A percentile compares a stretch with the other conserved stretches of the same genome.
Evolutionary conservation across 2,888 invertebrate genomes (phyloP).

Genomic region (Julus scandinavius): DNA sequence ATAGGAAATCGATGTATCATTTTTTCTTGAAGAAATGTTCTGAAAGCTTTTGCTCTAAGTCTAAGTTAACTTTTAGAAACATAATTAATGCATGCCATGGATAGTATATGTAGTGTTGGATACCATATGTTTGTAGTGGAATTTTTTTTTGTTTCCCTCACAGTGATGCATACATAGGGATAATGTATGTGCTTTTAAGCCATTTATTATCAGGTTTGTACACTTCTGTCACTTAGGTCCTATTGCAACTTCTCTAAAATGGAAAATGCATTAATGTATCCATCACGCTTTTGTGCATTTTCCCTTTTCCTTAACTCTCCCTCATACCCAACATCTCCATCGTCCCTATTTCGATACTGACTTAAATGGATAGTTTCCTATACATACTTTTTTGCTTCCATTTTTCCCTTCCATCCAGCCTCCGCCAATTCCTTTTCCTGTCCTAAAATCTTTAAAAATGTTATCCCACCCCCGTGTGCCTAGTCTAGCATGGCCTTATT

Average conservation of each 20-base stretch:
- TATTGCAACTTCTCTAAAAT: slow-evolving; percentile 45
- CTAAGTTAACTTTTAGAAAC: slow-evolving; percentile 3
- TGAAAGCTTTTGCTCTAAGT: slow-evolving; percentile 4
- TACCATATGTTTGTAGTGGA: slow-evolving; percentile 27
- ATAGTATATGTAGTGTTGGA: neutral
- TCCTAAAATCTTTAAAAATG: slow-evolving; percentile 32
- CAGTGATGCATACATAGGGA: neutral
- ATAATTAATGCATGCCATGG: neutral
- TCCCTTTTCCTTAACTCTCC: neutral
- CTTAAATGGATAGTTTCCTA: slow-evolving; percentile 42
- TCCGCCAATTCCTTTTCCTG: slow-evolving; percentile 36
- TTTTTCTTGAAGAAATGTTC: neutral
- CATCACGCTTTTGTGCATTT: slow-evolving; percentile 44
- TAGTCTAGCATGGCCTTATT: slow-evolving; percentile 12
- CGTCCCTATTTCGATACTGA: slow-evolving; percentile 38
- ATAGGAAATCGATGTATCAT: slow-evolving; percentile 21
- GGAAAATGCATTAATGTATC: slow-evolving; percentile 46
- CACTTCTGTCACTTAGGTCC: slow-evolving; percentile 45
- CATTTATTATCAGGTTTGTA: slow-evolving; percentile 40
- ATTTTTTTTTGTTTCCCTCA: slow-evolving; percentile 18
- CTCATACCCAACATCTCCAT: slow-evolving; percentile 5
- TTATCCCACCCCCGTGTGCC: neutral
- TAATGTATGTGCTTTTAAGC: slow-evolving; percentile 43
- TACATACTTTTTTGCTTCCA: neutral
- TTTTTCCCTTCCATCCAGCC: slow-evolving; percentile 15